These are phyloP conservation scores for Panthera tigris DNA, from an alignment of 2,113 vertebrate species.

Conservation along the genomic window DNA sequence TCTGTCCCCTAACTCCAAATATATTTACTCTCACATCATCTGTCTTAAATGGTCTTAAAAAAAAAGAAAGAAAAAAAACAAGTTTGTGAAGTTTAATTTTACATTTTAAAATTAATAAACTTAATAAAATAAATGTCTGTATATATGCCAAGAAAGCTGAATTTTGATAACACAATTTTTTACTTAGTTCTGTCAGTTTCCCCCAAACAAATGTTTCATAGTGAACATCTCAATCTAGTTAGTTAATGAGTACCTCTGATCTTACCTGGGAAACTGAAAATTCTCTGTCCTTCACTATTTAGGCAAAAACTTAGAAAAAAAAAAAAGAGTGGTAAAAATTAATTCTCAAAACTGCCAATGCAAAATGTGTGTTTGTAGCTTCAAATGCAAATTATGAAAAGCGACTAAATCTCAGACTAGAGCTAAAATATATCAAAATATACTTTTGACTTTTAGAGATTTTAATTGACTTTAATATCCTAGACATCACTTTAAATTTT, in stretches of 20 bases:
- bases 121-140: background rate
- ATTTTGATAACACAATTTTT: background rate
- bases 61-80: background rate
- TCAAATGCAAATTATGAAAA: background rate
- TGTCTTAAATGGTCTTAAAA: background rate
- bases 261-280: background rate
- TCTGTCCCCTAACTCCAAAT: background rate
- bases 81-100: background rate
- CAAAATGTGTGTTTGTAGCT: background rate
- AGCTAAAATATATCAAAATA: conserved; percentile 32
- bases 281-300: background rate
- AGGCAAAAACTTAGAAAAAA: background rate
- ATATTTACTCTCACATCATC: background rate
- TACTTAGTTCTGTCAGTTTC: background rate
- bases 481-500: background rate
- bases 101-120: background rate
- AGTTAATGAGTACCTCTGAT: background rate
- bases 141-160: background rate
- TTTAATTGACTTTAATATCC: background rate
- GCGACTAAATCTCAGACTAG: background rate
- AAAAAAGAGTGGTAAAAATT: background rate
- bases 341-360: conserved; percentile 24
- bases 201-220: background rate
- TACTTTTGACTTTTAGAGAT: background rate
- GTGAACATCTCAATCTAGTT: background rate